Percentiles rank a stretch among this genome's conserved stretches.
Conservation (phyloP, 2,113 vertebrate species). For the Enhydra lutris region DNA sequence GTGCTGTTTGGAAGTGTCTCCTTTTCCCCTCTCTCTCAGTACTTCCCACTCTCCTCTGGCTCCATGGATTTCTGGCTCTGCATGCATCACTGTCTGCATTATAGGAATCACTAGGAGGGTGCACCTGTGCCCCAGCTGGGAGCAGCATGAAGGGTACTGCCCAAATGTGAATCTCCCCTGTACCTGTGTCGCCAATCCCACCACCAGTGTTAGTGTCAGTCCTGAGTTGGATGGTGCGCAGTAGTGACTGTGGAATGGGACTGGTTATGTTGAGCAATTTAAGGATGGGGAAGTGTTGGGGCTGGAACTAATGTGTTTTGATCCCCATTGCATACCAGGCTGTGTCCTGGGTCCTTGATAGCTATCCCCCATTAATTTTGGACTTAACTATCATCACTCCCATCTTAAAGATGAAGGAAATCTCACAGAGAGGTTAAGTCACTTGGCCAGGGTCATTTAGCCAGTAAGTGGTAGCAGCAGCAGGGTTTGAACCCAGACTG, state of each 20-base stretch:
- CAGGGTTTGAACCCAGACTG: neutral
- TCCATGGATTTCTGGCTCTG: neutral
- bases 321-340: neutral
- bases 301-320: rapidly evolving
- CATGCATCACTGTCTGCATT: neutral
- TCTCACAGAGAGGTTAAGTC: neutral
- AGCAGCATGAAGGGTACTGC: too few relatives aligned
- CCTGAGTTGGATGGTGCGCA: neutral
- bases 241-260: neutral
- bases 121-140: rapidly evolving
- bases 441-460: neutral
- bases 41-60: neutral
- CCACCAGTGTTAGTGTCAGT: too few relatives aligned
- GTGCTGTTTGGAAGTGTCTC: neutral
- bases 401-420: neutral
- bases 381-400: neutral
- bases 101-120: too few relatives aligned
- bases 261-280: neutral
- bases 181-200: rapidly evolving
- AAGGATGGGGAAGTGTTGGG: neutral
- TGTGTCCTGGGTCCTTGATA: neutral
- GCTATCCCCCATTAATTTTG: neutral
- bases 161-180: neutral
- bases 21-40: neutral
- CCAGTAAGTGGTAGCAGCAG: neutral